phyloP scores from a whole-genome alignment of 2,888 invertebrate species.

The Drosophila colorata region DNA sequence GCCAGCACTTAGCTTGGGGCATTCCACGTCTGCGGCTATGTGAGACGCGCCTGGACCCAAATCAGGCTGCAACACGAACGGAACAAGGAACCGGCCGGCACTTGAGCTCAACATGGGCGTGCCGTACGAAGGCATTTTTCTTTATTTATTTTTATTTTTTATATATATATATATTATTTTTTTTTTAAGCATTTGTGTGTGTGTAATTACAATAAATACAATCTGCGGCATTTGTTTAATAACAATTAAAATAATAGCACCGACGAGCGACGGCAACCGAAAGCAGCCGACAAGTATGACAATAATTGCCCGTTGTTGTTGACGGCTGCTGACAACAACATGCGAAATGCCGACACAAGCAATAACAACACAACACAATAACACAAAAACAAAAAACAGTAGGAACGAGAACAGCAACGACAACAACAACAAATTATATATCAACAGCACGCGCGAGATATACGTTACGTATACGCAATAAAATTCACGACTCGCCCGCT shows the following conservation, averaged over 20 bases:
- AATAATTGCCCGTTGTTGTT: constrained; percentile 52
- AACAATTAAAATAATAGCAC: constrained; percentile 41
- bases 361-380: constrained; percentile 31
- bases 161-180: no score
- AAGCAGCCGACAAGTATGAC: constrained; percentile 44
- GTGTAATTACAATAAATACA: constrained; percentile 8
- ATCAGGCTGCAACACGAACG: constrained; percentile 1
- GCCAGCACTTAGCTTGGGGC: constrained; percentile 31
- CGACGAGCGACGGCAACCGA: constrained; percentile 12
- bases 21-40: constrained; percentile 5
- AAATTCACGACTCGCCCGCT: constrained; percentile 26
- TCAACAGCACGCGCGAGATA: constrained; percentile 57
- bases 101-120: constrained; percentile 9
- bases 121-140: not conserved
- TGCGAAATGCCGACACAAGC: constrained; percentile 45
- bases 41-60: constrained; percentile 8
- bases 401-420: constrained; percentile 22
- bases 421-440: constrained; percentile 39
- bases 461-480: constrained; percentile 62
- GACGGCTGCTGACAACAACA: constrained; percentile 28
- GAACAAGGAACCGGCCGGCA: constrained; percentile 32
- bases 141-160: not conserved
- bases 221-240: constrained; percentile 54
- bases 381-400: constrained; percentile 29
- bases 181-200: not conserved